Base-by-base conservation (phyloP, 1,140 invertebrate genomes). In the Lepidotrigona ventralis region DNA sequence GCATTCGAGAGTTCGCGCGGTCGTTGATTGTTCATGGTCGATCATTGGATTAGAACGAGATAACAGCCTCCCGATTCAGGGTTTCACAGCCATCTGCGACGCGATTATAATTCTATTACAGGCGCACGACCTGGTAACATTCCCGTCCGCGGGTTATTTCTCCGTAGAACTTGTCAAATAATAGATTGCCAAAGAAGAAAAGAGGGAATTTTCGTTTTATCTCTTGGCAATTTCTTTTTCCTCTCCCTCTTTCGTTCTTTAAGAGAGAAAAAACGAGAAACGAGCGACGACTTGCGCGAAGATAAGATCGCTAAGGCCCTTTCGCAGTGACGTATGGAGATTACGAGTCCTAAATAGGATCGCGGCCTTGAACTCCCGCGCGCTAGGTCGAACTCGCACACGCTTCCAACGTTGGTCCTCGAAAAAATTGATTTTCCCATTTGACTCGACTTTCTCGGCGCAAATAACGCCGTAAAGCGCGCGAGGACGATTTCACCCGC, bases 401-500 rank as follows among this genome's bases (percentile, higher is more conserved):
- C 23, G n/a, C 46, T 14, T 33, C 33, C 33, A 33, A 33, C 60
- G 81, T 83, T 79, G 23, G 51, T 63, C 60, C 46, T 63, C 14
- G 23, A 72, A 76, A 63, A 84, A 86, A 53, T 73, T 76, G 76
- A 68, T 56, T 78, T 54, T 54, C 54, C 74, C 74, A 54, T 82
- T 82, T 70, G 81, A 66, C 81, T 73, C 77, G 72, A 83, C 63
- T 70, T 46, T 74, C 33, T 60, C 46, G 46, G 17, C 53, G 12
- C 51, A 74, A 53, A 69, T 86, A 73, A 86, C 78, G 86, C 39
- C 39, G 81, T 58, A 82, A 80, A 75, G 64, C 60, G 66, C 73
- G 66, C 53, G 63, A 71, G 71, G 78, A 85, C 78, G 84, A 88
- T 85, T 86, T 63, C 76, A 69, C 53, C 66, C 69, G 71, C 80